Evolutionary conservation across 2,113 vertebrate genomes (phyloP).

Genomic region (Apteryx owenii): DNA sequence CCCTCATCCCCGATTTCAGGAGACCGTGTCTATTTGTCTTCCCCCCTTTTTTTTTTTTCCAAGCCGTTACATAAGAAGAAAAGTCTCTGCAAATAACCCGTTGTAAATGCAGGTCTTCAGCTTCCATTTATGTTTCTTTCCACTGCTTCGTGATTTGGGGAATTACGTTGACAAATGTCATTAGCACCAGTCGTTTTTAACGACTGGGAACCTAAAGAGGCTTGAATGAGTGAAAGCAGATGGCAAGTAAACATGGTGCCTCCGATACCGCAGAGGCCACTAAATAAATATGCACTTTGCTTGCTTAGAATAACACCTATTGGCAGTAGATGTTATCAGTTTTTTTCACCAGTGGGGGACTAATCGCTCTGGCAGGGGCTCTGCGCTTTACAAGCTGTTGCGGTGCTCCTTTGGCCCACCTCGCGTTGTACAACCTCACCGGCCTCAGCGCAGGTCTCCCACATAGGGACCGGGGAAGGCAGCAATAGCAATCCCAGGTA

Average conservation of each 20-base stretch:
- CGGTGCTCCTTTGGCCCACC: neutral
- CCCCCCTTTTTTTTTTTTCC: neutral
- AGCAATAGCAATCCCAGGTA: neutral
- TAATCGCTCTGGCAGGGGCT: neutral
- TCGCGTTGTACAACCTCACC: neutral
- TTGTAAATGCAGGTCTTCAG: neutral
- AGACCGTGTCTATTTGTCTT: neutral
- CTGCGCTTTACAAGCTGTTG: neutral
- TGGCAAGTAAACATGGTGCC: neutral
- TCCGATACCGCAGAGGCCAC: neutral
- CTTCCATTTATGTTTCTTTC: neutral
- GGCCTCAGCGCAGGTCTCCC: neutral
- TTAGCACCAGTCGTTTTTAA: neutral
- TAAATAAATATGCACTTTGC: neutral
- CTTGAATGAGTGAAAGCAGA: neutral
- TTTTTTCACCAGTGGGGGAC: neutral
- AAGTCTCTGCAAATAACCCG: neutral
- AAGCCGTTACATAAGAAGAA: neutral
- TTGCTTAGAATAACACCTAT: slow-evolving; percentile 1
- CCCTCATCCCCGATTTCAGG: neutral
- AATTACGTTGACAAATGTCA: neutral
- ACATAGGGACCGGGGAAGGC: neutral
- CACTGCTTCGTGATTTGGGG: neutral
- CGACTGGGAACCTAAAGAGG: neutral
- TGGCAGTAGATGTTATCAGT: neutral